Conservation (phyloP, 2,797 vertebrate genomes). For the Hybognathus amarus region DNA sequence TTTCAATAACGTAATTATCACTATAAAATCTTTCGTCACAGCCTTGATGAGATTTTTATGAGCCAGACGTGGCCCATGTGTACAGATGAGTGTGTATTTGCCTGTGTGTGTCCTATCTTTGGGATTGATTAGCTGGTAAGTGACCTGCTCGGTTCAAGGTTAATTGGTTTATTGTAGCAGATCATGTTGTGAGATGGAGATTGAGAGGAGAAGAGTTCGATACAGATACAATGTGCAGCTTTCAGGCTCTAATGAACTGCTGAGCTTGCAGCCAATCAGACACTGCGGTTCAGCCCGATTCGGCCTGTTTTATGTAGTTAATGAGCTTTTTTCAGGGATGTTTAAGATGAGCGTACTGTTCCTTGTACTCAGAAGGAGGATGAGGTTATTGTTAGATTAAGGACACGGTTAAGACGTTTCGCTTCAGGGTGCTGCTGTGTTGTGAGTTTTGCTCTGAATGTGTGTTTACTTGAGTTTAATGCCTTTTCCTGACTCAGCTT, state of each 20-base stretch:
- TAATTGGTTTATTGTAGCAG: slow-evolving; percentile 58
- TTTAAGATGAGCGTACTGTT: slow-evolving; percentile 16
- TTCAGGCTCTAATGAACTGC: slow-evolving; percentile 21
- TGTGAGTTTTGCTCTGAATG: slow-evolving; percentile 44
- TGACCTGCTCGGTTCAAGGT: slow-evolving; percentile 56
- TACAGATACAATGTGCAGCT: slow-evolving; percentile 15
- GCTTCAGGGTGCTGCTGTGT: slow-evolving; percentile 7
- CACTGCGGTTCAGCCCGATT: slow-evolving; percentile 16
- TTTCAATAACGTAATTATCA: slow-evolving; percentile 48
- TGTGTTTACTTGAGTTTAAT: slow-evolving; percentile 43
- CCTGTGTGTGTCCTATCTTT: slow-evolving; percentile 4
- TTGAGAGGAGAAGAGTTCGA: slow-evolving; percentile 1
- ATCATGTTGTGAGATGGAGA: slow-evolving; percentile 39
- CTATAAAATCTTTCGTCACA: slow-evolving; percentile 51
- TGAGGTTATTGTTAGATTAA: slow-evolving; percentile 30
- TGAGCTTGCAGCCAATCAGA: slow-evolving; percentile 38
- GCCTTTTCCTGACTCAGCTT: slow-evolving; percentile 37
- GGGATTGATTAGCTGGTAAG: slow-evolving; percentile 43
- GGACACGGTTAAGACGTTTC: slow-evolving; percentile 12
- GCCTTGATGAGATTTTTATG: slow-evolving; percentile 46
- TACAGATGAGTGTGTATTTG: slow-evolving; percentile 7
- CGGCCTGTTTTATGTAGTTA: slow-evolving; percentile 33
- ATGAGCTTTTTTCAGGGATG: slow-evolving; percentile 29
- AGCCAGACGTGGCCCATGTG: slow-evolving; percentile 22
- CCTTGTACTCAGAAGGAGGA: slow-evolving; percentile 1